Evolutionary conservation across 2,888 invertebrate genomes (phyloP).

Genomic region (Epinotia bilunana): DNA sequence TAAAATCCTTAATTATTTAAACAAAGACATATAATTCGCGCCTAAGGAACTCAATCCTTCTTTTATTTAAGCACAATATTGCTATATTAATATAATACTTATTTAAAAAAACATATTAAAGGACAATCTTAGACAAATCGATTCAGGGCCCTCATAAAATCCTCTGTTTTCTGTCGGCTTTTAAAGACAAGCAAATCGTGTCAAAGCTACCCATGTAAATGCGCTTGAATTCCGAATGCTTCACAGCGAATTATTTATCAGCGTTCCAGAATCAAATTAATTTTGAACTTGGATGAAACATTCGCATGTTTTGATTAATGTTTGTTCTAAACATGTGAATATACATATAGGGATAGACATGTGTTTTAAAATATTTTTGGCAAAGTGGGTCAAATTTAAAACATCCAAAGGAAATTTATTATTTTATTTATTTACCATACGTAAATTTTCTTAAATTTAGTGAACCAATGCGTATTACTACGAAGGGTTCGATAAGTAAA

Average conservation of each 20-base stretch:
- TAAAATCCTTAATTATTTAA: too few species aligned
- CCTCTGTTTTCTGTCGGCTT: conserved; percentile 19
- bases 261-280: conserved; percentile 18
- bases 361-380: neutral
- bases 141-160: neutral
- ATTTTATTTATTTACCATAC: too few species aligned
- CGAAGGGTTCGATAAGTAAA: too few species aligned
- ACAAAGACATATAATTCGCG: too few species aligned
- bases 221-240: conserved; percentile 24
- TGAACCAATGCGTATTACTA: too few species aligned
- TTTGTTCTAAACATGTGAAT: conserved; percentile 4
- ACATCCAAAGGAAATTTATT: too few species aligned
- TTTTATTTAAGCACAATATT: too few species aligned
- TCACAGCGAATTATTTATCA: conserved; percentile 31
- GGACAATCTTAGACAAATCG: too few species aligned
- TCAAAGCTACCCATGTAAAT: conserved; percentile 37
- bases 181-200: conserved; percentile 34
- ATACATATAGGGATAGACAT: neutral
- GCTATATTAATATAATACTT: too few species aligned
- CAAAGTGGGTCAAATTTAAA: neutral
- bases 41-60: too few species aligned
- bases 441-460: too few species aligned
- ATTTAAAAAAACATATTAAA: too few species aligned
- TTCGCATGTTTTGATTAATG: conserved; percentile 29
- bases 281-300: conserved; percentile 29